Base-by-base conservation (phyloP, 2,113 vertebrate genomes). In the Vulpes ferrilata region DNA sequence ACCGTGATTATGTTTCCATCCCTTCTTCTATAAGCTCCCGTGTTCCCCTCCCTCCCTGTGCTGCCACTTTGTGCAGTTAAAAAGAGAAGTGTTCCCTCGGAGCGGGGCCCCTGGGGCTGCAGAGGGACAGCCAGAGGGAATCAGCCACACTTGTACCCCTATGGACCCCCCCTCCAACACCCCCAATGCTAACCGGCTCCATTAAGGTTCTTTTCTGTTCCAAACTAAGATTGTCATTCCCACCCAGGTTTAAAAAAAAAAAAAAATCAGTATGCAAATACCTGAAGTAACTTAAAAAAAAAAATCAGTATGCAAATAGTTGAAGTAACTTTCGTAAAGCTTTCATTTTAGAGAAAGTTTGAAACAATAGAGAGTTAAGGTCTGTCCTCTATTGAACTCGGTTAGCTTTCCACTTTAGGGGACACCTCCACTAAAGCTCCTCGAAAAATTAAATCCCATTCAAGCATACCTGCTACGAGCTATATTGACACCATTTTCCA, bases 331-430 rank as follows among this genome's bases (percentile, higher is more conserved):
- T 80, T 89, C 86, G 48, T 57, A 86, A 86, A 92, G 69, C n/a
- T 96, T 84, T 96, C 88, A 65, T 64, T 97, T 97, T 85, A 60
- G 32, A 43, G 79, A 67, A 86, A 93, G 35, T 53, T 96, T 69
- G 57, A 97, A 93, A 96, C 35, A 55, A 51, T 19, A 91, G 25
- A 93, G 83, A 80, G 12, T 69, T 96, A 81, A 91, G 94, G 32
- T 82, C 13, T 83, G 15, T 71, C 51, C 55, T 38, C 23, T 83
- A 53, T 76, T 88, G 80, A 96, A 95, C 48, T 83, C 67, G 23
- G 48, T 80, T 69, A 94, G 38, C 59, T 96, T 92, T 82, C 65
- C 74, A 30, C 76, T 87, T 87, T 80, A 79, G 53, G 30, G 51
- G 25, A 85, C 53, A 27, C 22, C 59, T 48, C 69, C 80, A 32